Conservation (phyloP, 1,140 invertebrate genomes). For the Drosophila navojoa region DNA sequence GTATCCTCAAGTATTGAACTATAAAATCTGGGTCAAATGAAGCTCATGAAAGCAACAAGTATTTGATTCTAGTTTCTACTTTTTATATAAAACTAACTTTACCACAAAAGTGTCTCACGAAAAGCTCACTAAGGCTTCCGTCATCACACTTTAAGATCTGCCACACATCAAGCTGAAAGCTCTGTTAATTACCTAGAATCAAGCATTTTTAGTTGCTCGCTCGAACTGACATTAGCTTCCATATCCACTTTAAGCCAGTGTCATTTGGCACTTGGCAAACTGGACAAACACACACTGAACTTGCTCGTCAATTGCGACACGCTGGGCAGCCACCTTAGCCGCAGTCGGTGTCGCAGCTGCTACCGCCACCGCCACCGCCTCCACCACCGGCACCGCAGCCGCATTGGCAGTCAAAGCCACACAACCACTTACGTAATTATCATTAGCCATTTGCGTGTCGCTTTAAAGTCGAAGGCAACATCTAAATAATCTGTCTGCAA, state of each 20-base stretch:
- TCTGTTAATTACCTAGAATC: not conserved
- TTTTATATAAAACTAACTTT: no score
- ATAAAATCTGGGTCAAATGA: no score
- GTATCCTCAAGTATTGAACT: no score
- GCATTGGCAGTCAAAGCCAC: no score
- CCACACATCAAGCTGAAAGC: not conserved
- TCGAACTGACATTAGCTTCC: not conserved
- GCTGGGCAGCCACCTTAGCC: constrained; percentile 22
- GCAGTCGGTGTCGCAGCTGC: no score
- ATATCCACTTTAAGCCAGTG: constrained; percentile 5
- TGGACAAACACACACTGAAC: not conserved
- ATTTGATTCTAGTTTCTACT: no score
- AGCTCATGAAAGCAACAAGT: no score
- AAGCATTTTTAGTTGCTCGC: no score
- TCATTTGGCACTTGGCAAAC: constrained; percentile 18
- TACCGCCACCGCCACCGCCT: no score
- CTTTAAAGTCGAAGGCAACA: constrained; percentile 36
- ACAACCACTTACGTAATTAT: constrained; percentile 68
- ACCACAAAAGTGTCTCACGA: no score
- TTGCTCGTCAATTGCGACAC: constrained; percentile 16
- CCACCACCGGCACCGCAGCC: no score
- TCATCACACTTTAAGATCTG: not conserved
- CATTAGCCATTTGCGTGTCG: constrained; percentile 69
- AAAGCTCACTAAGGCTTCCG: not conserved
- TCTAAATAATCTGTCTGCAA: constrained; percentile 62